Evolutionary conservation across 2,797 vertebrate species (phyloP).

Genomic region (Borostomias antarcticus): DNA sequence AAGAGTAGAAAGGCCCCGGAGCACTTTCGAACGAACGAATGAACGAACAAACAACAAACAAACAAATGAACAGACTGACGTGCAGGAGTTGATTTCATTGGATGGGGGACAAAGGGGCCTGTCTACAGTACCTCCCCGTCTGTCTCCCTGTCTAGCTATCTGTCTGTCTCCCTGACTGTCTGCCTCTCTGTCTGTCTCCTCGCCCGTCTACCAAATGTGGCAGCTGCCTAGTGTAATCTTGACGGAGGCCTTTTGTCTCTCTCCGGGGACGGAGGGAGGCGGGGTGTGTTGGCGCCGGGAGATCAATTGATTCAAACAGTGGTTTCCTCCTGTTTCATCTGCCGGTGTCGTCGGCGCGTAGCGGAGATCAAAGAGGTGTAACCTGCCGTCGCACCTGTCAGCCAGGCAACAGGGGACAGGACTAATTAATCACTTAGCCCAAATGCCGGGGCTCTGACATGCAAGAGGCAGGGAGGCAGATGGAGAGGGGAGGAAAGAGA

Average conservation of each 20-base stretch:
- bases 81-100: not conserved
- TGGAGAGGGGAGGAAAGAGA: not conserved
- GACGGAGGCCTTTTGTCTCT: constrained; percentile 26
- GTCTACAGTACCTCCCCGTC: not conserved
- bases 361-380: constrained; percentile 55
- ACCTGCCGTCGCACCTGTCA: constrained; percentile 55
- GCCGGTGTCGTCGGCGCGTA: constrained; percentile 40
- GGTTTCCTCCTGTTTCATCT: constrained; percentile 43
- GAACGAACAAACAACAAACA: no score
- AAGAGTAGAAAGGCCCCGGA: no score
- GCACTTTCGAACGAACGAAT: no score
- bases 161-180: no score
- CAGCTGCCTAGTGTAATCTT: constrained; percentile 4
- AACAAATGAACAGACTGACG: no score
- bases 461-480: not conserved
- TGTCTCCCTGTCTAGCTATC: not conserved
- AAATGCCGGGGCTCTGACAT: constrained; percentile 48
- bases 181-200: not conserved
- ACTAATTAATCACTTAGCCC: constrained; percentile 73
- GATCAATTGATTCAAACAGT: constrained; percentile 52
- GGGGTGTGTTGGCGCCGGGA: constrained; percentile 20
- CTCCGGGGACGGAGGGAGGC: constrained; percentile 22
- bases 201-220: not conserved
- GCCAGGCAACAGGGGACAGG: constrained; percentile 49
- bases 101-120: not conserved